Base-by-base conservation (phyloP, 92 coral and sea anemone genomes). In the Diadumene lineata region DNA sequence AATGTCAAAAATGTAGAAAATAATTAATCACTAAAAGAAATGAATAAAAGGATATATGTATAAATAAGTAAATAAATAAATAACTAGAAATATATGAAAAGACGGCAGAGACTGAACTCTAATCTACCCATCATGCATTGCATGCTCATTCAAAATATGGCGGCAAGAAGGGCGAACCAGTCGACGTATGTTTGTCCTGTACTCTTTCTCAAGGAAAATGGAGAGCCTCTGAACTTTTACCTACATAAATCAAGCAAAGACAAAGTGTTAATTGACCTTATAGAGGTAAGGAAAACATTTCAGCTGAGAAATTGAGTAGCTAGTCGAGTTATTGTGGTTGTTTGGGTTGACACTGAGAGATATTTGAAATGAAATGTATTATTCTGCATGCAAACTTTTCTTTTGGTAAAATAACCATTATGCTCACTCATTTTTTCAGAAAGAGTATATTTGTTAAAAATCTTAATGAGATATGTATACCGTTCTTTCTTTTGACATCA, bases 151-250 rank as follows among this genome's bases (percentile, higher is more conserved):
- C 38, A 62, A 62, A 62, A 62, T 21, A 62, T 62, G 68, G 68
- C 68, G 64, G 3, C 64, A 22, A n/a, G 30, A 22, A 15, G 8
- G 3, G 13, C 7, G 13, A 2, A 8, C 60, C 9, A 16, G 60
- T 8, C 9, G n/a, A 58, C 30, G 22, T 58, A 58, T 58, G 75
- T 70, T 31, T 56, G 66, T 57, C 77, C 66, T 15, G 50, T 32
- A 31, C 43, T 57, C 24, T 72, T 72, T 56, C 31, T 72, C 3
- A 17, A 72, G n/a, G 77, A 72, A 72, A 56, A 72, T 56, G 77
- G 77, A 0, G 66, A 34, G 27, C 77, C 77, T 2, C 8, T 55
- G 29, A 15, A 72, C 53, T 72, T 72, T 28, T 62, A 23, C n/a
- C 18, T 62, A 19, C 43, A 62, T 16, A 31, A 29, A 62, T 18